A percentile compares a stretch with the other conserved stretches of the same genome.
Evolutionary conservation across 2,888 invertebrate genomes (phyloP).

Genomic region (Caenorhabditis uteleia): DNA sequence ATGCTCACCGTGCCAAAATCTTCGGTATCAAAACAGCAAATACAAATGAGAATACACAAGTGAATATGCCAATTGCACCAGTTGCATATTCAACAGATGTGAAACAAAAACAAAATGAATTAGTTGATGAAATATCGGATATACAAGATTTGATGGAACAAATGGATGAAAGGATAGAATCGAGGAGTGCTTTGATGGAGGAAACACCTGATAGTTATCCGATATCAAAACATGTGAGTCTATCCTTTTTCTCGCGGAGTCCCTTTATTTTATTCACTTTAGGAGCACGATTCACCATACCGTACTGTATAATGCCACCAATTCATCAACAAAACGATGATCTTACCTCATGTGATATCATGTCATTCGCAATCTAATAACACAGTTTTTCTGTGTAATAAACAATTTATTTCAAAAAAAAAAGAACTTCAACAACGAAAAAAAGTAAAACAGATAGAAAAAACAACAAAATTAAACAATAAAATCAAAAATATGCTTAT

Average conservation of each 20-base stretch:
- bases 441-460: constrained; percentile 7
- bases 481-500: constrained; percentile 11
- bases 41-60: constrained; percentile 1
- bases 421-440: constrained; percentile 1
- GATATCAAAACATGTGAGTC: constrained; percentile 22
- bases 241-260: not conserved
- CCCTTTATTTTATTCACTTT: constrained; percentile 3
- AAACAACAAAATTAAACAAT: constrained; percentile 8
- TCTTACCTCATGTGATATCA: constrained; percentile 6
- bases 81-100: not conserved
- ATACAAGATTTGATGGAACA: constrained; percentile 36
- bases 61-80: not conserved
- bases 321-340: not conserved
- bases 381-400: constrained; percentile 17
- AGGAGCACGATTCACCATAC: constrained; percentile 34
- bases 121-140: constrained; percentile 36
- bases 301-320: constrained; percentile 4
- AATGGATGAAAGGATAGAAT: constrained; percentile 30
- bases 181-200: constrained; percentile 26
- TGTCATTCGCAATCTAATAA: not conserved
- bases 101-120: constrained; percentile 17
- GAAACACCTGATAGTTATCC: constrained; percentile 9
- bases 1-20: constrained; percentile 20
- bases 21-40: constrained; percentile 34
- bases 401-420: not conserved